Evolutionary conservation across 2,888 invertebrate species (phyloP).

Genomic region (Machimus atricapillus): DNA sequence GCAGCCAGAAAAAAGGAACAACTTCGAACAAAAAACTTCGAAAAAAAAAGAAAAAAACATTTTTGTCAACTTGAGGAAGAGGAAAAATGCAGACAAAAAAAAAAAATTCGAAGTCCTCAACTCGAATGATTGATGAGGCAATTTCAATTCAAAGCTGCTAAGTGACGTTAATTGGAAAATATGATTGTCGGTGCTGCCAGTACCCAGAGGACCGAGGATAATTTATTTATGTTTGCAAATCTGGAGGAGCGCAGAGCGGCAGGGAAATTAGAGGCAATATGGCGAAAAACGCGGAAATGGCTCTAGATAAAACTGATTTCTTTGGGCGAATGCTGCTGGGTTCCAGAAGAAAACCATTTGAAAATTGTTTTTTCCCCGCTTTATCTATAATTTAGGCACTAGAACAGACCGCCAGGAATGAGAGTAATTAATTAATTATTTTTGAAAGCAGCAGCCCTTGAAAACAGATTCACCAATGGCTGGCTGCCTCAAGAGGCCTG

Average conservation of each 20-base stretch:
- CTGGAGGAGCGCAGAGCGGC: background rate
- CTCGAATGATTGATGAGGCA: constrained; percentile 30
- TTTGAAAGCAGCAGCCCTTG: background rate
- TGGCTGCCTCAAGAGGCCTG: background rate
- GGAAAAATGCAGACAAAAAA: background rate
- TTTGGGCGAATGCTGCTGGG: background rate
- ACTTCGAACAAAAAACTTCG: background rate
- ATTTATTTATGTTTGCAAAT: constrained; percentile 21
- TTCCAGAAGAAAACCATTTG: background rate
- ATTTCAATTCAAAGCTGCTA: constrained; percentile 37
- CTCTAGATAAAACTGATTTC: background rate
- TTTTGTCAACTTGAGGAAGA: background rate
- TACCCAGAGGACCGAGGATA: background rate
- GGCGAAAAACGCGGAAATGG: background rate
- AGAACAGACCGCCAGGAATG: background rate
- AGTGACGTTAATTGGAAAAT: constrained; percentile 41
- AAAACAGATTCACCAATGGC: background rate
- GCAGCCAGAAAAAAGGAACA: background rate
- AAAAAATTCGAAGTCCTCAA: background rate
- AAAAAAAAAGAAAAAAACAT: background rate
- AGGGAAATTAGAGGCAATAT: background rate
- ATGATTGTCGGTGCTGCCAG: constrained; percentile 26
- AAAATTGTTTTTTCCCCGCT: background rate
- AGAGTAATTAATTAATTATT: background rate
- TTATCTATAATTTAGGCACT: background rate